These are phyloP conservation scores for Eulithis prunata DNA, from an alignment of 2,888 invertebrate species.

Conservation along the genomic window DNA sequence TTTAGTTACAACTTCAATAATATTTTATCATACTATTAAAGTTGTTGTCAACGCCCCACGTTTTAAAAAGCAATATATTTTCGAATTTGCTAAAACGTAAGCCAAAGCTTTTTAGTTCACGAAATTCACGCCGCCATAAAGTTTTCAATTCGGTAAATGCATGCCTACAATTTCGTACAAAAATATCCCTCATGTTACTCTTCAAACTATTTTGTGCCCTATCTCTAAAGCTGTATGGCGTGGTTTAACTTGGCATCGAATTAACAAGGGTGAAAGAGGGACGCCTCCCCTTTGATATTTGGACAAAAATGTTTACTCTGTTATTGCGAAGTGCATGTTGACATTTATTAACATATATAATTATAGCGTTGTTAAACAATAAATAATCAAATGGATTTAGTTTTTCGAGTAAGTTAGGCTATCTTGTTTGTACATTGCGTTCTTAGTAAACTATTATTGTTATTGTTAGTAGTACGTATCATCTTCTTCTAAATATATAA, in stretches of 20 bases:
- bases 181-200: constrained; percentile 41
- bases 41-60: neutral
- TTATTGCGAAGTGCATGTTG: constrained; percentile 64
- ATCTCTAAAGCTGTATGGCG: constrained; percentile 2
- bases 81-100: constrained; percentile 20
- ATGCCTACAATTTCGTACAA: constrained; percentile 57
- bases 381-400: constrained; percentile 19
- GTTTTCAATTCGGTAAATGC: constrained; percentile 67
- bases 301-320: constrained; percentile 68
- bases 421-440: too few relatives aligned
- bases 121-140: constrained; percentile 50
- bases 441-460: too few relatives aligned
- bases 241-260: constrained; percentile 32
- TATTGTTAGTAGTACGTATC: too few relatives aligned
- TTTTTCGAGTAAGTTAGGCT: too few relatives aligned
- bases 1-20: neutral
- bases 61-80: constrained; percentile 15
- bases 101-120: constrained; percentile 25
- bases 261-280: constrained; percentile 42
- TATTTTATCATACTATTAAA: neutral
- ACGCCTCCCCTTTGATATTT: constrained; percentile 55
- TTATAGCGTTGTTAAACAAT: constrained; percentile 34
- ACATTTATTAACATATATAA: constrained; percentile 65
- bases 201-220: constrained; percentile 34
- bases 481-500: too few relatives aligned